Conservation (phyloP, 92 coral and sea anemone genomes). For the Porites cylindrica region DNA sequence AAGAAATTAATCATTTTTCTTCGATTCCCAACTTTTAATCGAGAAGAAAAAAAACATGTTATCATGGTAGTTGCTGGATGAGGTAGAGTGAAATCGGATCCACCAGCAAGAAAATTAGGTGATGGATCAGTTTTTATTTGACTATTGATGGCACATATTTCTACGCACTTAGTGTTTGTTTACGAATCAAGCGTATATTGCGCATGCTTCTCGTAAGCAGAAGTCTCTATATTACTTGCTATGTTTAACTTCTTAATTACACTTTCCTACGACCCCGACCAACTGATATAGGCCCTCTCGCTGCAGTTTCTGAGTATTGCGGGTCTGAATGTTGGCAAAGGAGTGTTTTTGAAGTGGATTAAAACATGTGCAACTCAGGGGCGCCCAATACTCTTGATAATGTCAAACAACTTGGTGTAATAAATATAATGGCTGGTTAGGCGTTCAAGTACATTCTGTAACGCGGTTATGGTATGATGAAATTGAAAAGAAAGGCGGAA, state of each 20-base stretch:
- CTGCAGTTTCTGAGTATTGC: conserved; percentile 16
- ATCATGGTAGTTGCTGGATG: background rate
- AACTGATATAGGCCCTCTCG: conserved; percentile 18
- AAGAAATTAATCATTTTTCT: background rate
- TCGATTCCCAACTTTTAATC: background rate
- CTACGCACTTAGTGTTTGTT: background rate
- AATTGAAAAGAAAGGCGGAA: conserved; percentile 10
- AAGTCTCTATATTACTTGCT: conserved; percentile 12
- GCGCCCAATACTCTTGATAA: conserved; percentile 32
- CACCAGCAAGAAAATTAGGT: too few species aligned
- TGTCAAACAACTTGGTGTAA: background rate
- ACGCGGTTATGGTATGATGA: background rate
- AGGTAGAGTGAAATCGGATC: too few species aligned
- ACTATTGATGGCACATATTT: background rate
- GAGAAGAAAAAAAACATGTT: background rate
- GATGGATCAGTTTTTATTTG: background rate
- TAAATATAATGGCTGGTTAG: conserved; percentile 12
- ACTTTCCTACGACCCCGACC: conserved; percentile 5
- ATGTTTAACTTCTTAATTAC: conserved; percentile 24
- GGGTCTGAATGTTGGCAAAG: conserved; percentile 19
- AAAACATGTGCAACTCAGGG: conserved; percentile 13
- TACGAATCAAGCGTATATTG: conserved; percentile 1
- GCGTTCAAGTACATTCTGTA: background rate
- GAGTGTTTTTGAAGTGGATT: conserved; percentile 29
- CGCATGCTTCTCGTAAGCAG: background rate